phyloP scores from a whole-genome alignment of 2,888 invertebrate species.

The Notodonta dromedarius region DNA sequence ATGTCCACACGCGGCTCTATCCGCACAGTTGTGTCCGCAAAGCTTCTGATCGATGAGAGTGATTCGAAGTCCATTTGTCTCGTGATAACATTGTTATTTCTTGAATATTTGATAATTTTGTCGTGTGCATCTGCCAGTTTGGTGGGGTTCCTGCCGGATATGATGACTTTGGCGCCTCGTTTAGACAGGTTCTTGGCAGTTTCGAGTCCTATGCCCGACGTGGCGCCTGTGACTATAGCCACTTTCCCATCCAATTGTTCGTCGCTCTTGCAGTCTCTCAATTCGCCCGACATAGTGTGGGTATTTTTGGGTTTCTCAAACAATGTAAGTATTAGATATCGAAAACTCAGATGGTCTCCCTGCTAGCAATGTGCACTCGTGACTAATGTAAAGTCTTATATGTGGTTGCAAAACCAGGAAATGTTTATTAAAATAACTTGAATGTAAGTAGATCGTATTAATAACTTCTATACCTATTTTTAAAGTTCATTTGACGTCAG shows the following conservation, averaged over 20 bases:
- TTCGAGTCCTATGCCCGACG: constrained; percentile 65
- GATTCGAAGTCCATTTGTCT: constrained; percentile 80
- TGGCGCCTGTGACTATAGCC: constrained; percentile 70
- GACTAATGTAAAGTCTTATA: constrained; percentile 5
- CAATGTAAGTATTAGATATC: not conserved
- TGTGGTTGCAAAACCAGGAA: not conserved
- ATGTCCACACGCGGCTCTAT: constrained; percentile 77
- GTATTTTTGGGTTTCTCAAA: no score
- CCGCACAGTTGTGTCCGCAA: constrained; percentile 81
- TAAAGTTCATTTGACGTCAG: no score
- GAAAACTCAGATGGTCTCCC: constrained; percentile 21
- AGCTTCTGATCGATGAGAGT: constrained; percentile 80
- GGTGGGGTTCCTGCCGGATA: constrained; percentile 77
- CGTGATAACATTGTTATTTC: constrained; percentile 48
- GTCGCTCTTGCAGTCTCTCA: constrained; percentile 54
- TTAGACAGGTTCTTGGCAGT: constrained; percentile 69
- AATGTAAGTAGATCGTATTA: no score
- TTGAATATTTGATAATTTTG: constrained; percentile 47
- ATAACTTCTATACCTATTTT: no score
- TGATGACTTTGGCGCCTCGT: constrained; percentile 82
- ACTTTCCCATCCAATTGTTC: constrained; percentile 61
- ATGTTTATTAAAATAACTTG: not conserved
- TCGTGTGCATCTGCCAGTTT: constrained; percentile 51
- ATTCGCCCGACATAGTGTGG: constrained; percentile 43
- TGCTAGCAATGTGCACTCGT: not conserved